Percentiles rank a stretch among this genome's conserved stretches.
phyloP scores from a whole-genome alignment of 2,797 vertebrate species.

The Danio tinwini region DNA sequence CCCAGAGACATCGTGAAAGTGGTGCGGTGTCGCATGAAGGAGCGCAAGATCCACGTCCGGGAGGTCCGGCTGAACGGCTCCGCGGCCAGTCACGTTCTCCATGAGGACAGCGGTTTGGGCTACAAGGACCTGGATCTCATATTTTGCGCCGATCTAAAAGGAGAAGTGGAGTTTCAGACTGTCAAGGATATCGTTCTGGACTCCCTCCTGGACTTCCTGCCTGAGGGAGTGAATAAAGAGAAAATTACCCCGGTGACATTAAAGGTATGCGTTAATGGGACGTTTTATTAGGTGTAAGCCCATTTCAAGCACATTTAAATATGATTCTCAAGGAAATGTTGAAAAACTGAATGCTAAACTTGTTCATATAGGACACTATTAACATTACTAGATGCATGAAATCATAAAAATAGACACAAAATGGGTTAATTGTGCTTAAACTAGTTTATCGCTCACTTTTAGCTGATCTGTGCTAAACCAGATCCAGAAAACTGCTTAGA shows the following conservation, averaged over 20 bases:
- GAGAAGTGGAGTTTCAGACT: slow-evolving; percentile 93
- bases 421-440: too few relatives aligned
- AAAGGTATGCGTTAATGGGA: slow-evolving; percentile 81
- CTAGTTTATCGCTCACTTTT: too few relatives aligned
- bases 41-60: slow-evolving; percentile 87
- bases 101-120: slow-evolving; percentile 96
- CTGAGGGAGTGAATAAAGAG: slow-evolving; percentile 96
- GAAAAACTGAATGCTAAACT: too few relatives aligned
- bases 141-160: slow-evolving; percentile 93
- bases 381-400: too few relatives aligned
- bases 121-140: slow-evolving; percentile 99
- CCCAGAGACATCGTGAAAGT: slow-evolving; percentile 94
- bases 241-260: slow-evolving; percentile 95
- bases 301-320: not conserved
- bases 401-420: too few relatives aligned
- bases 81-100: slow-evolving; percentile 95
- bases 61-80: slow-evolving; percentile 96
- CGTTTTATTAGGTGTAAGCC: not conserved
- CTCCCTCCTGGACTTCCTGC: slow-evolving; percentile 95
- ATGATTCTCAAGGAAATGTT: too few relatives aligned
- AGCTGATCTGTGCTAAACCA: too few relatives aligned
- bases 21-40: slow-evolving; percentile 92
- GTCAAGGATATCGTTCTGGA: slow-evolving; percentile 96
- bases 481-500: too few relatives aligned
- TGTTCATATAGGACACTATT: too few relatives aligned